These are phyloP conservation scores for Polypterus senegalus DNA, from an alignment of 2,113 vertebrate genomes.

Conservation along the genomic window DNA sequence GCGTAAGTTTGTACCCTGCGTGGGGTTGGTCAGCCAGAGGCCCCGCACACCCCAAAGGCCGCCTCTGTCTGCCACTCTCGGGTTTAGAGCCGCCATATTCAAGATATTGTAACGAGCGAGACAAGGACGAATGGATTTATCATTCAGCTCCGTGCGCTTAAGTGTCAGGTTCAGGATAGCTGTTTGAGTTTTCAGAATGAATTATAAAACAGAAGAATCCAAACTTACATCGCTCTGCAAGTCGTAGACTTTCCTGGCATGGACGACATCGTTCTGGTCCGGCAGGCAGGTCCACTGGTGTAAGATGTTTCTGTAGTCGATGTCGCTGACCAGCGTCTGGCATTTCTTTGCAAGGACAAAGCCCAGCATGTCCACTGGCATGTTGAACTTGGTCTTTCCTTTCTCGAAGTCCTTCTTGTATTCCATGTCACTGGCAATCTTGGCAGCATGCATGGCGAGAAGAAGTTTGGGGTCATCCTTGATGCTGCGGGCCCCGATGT, in stretches of 20 bases:
- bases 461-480: constrained; percentile 54
- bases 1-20: too few species aligned
- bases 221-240: constrained; percentile 64
- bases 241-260: constrained; percentile 55
- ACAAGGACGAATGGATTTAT: too few species aligned
- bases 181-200: too few species aligned
- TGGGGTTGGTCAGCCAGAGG: too few species aligned
- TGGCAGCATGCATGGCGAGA: constrained; percentile 51
- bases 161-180: too few species aligned
- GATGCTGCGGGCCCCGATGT: constrained; percentile 44
- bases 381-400: constrained; percentile 50
- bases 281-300: constrained; percentile 70
- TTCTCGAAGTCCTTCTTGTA: constrained; percentile 63
- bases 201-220: constrained; percentile 13
- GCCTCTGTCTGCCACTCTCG: too few species aligned
- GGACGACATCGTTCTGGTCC: constrained; percentile 58
- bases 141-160: too few species aligned
- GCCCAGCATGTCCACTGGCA: constrained; percentile 58
- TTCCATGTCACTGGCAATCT: constrained; percentile 51
- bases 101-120: too few species aligned
- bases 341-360: constrained; percentile 62
- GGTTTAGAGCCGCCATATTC: too few species aligned
- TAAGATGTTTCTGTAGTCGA: constrained; percentile 48
- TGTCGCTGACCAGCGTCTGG: constrained; percentile 57
- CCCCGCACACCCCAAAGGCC: too few species aligned